A percentile compares a stretch with the other conserved stretches of the same genome.
phyloP scores from a whole-genome alignment of 2,797 vertebrate genomes.

The Botia kubotai region DNA sequence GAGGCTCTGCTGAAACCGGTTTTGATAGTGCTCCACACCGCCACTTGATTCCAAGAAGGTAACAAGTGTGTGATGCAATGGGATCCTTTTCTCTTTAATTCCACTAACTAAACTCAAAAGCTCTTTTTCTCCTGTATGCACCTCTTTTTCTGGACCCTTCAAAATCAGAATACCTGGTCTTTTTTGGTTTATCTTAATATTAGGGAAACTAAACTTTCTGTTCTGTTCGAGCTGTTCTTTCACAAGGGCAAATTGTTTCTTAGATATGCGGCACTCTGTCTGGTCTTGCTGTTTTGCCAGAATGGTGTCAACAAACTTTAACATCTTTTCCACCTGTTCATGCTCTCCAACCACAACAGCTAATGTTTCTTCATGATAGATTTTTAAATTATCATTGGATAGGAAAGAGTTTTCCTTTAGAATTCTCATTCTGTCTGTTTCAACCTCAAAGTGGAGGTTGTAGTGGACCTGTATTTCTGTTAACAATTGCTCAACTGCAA shows the following conservation, averaged over 20 bases:
- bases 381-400: constrained; percentile 52
- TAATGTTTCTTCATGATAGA: constrained; percentile 53
- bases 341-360: constrained; percentile 67
- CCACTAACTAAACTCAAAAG: constrained; percentile 55
- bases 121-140: constrained; percentile 47
- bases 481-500: constrained; percentile 58
- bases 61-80: constrained; percentile 33
- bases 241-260: constrained; percentile 58
- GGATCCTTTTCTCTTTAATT: constrained; percentile 58
- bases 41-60: constrained; percentile 62
- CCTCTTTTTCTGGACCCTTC: constrained; percentile 60
- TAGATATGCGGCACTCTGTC: constrained; percentile 50
- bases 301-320: constrained; percentile 41
- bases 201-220: constrained; percentile 33
- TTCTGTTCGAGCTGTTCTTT: constrained; percentile 63
- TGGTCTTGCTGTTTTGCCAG: constrained; percentile 28
- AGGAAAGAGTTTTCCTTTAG: constrained; percentile 52
- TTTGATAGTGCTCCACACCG: constrained; percentile 56
- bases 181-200: constrained; percentile 41
- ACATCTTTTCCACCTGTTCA: constrained; percentile 48
- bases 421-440: constrained; percentile 37
- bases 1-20: constrained; percentile 62
- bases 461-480: constrained; percentile 40
- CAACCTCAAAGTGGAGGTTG: constrained; percentile 57
- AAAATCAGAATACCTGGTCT: constrained; percentile 42